Evolutionary conservation across 2,888 invertebrate species (phyloP).

Genomic region (Nemotelus pantherinus): DNA sequence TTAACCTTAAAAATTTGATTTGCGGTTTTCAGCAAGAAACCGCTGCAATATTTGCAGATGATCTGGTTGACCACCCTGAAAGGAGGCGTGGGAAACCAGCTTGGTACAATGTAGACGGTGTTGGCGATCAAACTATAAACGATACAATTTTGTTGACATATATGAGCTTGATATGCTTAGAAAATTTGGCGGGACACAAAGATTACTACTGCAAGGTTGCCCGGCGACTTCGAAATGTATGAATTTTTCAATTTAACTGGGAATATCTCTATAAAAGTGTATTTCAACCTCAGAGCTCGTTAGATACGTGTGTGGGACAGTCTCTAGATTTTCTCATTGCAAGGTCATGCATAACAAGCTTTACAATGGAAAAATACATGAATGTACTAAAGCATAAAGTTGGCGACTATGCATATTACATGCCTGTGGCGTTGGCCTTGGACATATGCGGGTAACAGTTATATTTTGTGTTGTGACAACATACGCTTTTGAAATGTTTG

Average conservation of each 20-base stretch:
- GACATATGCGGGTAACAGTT: slow-evolving; percentile 12
- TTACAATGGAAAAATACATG: slow-evolving; percentile 29
- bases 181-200: slow-evolving; percentile 22
- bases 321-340: slow-evolving; percentile 11
- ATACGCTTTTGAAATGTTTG: not conserved
- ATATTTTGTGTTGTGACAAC: not conserved
- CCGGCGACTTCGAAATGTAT: not conserved
- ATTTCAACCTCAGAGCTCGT: not conserved
- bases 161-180: not conserved
- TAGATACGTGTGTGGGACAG: slow-evolving; percentile 17
- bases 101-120: slow-evolving; percentile 17
- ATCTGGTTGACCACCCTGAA: slow-evolving; percentile 23
- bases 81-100: slow-evolving; percentile 5
- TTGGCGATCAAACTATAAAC: slow-evolving; percentile 8
- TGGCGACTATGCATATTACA: slow-evolving; percentile 20
- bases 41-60: slow-evolving; percentile 51
- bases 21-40: slow-evolving; percentile 76
- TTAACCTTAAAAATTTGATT: slow-evolving; percentile 71
- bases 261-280: not conserved
- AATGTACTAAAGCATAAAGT: slow-evolving; percentile 12
- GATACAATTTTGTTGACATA: slow-evolving; percentile 19
- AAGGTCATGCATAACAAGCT: slow-evolving; percentile 5
- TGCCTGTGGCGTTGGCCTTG: slow-evolving; percentile 32
- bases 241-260: not conserved
- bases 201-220: slow-evolving; percentile 10